phyloP scores from a whole-genome alignment of 2,797 vertebrate genomes.

The Pipistrellus kuhlii region DNA sequence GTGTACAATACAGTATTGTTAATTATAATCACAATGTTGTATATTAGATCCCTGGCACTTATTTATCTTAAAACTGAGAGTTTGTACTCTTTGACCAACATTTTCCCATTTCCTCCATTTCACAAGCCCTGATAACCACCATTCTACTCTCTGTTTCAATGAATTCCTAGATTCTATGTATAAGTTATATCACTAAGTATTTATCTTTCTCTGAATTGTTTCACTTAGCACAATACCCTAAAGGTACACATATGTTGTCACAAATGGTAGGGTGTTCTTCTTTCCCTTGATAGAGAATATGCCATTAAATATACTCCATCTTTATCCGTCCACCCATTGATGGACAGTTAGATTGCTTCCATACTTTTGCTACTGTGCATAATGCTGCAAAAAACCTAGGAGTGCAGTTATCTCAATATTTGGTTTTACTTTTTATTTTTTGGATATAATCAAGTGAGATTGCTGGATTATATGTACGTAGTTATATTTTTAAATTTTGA shows the following conservation, averaged over 20 bases:
- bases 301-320: background rate
- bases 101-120: background rate
- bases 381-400: background rate
- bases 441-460: background rate
- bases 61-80: background rate
- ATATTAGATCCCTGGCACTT: background rate
- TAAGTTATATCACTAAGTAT: background rate
- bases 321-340: background rate
- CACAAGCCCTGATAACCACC: background rate
- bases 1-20: background rate
- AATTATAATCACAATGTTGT: background rate
- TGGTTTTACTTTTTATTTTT: background rate
- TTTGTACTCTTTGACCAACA: background rate
- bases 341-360: background rate
- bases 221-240: background rate
- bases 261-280: background rate
- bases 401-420: background rate
- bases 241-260: background rate
- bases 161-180: background rate
- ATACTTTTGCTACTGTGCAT: background rate
- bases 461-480: background rate
- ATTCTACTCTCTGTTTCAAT: background rate
- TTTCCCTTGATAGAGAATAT: background rate
- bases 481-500: background rate
- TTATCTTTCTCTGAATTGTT: background rate